Conservation (phyloP, 2,113 vertebrate genomes). For the Microtus richardsoni region DNA sequence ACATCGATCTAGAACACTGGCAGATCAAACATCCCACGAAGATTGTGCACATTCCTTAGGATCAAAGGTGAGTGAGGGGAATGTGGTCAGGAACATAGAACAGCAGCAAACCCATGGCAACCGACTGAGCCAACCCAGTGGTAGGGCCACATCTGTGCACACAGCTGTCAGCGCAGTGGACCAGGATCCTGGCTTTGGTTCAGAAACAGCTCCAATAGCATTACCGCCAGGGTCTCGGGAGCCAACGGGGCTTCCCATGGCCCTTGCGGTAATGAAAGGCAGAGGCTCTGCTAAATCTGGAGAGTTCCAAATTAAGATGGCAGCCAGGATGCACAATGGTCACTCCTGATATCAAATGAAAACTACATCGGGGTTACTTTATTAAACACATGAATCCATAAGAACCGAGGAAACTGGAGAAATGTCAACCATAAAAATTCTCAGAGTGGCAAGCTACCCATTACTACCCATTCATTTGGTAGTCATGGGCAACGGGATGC, state of each 20-base stretch:
- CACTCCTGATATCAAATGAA: background rate
- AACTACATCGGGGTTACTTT: background rate
- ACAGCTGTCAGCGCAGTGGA: slow-evolving; percentile 36
- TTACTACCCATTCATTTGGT: background rate
- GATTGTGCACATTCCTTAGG: slow-evolving; percentile 28
- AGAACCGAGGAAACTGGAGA: background rate
- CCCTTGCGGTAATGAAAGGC: background rate
- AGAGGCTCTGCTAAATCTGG: background rate
- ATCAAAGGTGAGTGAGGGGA: slow-evolving; percentile 54
- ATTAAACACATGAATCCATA: background rate
- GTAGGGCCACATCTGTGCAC: slow-evolving; percentile 19
- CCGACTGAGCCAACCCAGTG: slow-evolving; percentile 30
- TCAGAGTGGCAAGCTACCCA: background rate
- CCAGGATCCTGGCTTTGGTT: background rate
- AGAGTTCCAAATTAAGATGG: background rate
- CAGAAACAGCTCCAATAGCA: slow-evolving; percentile 56
- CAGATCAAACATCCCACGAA: slow-evolving; percentile 39
- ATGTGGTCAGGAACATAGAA: background rate
- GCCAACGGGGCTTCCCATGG: background rate
- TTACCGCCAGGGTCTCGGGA: slow-evolving; percentile 47
- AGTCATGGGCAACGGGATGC: background rate
- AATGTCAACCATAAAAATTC: background rate
- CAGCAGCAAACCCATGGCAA: slow-evolving; percentile 49
- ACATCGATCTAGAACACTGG: background rate
- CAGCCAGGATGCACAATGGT: background rate